A percentile compares a stretch with the other conserved stretches of the same genome.
Conservation (phyloP, 2,797 vertebrate genomes). For the Callimico goeldii region DNA sequence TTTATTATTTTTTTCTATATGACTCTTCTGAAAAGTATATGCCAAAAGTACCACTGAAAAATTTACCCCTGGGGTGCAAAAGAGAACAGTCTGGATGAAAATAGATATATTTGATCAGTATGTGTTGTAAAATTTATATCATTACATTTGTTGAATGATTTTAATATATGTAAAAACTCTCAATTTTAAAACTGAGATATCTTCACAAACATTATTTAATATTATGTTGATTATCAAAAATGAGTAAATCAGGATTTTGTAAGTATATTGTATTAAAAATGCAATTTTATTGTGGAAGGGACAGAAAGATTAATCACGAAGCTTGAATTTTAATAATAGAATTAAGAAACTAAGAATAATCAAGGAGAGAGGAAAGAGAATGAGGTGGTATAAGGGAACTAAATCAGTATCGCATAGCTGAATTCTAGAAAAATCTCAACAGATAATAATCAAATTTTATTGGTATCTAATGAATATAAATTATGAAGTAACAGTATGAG, state of each 20-base stretch:
- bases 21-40: neutral
- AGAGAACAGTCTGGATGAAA: neutral
- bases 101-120: neutral
- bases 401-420: neutral
- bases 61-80: neutral
- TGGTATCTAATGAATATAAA: neutral
- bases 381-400: neutral
- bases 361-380: neutral
- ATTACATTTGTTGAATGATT: neutral
- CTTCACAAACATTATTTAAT: neutral
- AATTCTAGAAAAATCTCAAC: neutral
- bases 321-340: constrained; percentile 12
- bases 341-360: neutral
- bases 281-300: neutral
- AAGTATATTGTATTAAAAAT: neutral
- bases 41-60: neutral
- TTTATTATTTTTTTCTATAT: constrained; percentile 4
- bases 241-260: neutral
- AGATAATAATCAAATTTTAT: neutral
- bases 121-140: neutral
- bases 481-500: neutral
- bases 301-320: neutral
- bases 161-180: neutral
- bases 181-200: neutral
- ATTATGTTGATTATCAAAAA: neutral